Base-by-base conservation (phyloP, 37 sponge, comb jelly and placozoan species). In the Lycopodina hypogea region DNA sequence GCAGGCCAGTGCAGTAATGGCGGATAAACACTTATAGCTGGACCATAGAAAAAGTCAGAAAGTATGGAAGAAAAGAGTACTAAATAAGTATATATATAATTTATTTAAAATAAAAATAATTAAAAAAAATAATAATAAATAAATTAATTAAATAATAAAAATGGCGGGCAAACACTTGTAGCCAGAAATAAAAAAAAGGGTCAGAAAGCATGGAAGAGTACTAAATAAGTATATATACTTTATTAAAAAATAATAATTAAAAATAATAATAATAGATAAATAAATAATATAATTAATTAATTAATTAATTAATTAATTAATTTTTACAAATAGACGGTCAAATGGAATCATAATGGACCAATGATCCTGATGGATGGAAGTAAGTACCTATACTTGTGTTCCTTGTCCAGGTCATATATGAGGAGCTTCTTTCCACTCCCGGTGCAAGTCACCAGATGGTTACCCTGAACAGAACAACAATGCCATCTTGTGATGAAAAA, bases 391-490 rank as follows among this genome's bases (percentile, higher is more conserved):
- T 75, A 82, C 7, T 34, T 28, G 23, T 81, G 35, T 1, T 79
- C 91, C n/a, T 34, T 56, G 2, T 74, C 62, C 14, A 90, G 41
- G 45, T 80, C 82, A n/a, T 90, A 90, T 11, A 90, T 61, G 0
- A 68, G 48, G 41, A 90, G 75, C 57, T 52, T 37, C n/a, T 78
- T 82, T 22, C 58, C 82, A 74, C 48, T 70, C 7, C 66, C 66
- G 7, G 33, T 41, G 51, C 57, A 81, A 7, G 85, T 67, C 1
- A 78, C 91, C 42, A 90, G 68, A 67, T 76, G 59, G 3, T 42
- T 38, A 2, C 87, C 87, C 89, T 88, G 36, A 26, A 59, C 60
- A 59, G 12, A 59, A 18, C 28, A 23, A 59, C n/a, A 11, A 57
- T 9, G 41, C 21, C 48, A 41, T 26, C 48, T 45, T 45, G 48